Conservation (phyloP, 1,140 invertebrate genomes). For the Elysia chlorotica region DNA sequence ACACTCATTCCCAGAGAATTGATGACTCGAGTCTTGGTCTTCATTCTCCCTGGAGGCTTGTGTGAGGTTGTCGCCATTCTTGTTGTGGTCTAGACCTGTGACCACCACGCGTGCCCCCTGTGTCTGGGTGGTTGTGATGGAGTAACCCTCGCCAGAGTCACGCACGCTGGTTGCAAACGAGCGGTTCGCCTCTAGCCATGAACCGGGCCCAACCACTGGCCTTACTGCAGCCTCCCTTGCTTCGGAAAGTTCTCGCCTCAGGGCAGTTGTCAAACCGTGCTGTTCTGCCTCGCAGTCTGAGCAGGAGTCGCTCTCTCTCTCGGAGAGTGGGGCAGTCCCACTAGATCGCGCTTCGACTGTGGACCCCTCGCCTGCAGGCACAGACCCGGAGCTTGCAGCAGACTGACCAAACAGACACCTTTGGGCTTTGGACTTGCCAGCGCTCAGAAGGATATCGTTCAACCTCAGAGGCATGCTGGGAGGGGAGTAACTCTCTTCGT, state of each 20-base stretch:
- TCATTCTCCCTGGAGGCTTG: too few species aligned
- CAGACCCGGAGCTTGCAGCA: too few species aligned
- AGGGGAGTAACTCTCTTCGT: background rate
- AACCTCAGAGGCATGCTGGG: background rate
- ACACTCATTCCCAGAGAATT: too few species aligned
- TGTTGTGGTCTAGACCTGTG: background rate
- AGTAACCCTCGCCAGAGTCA: too few species aligned
- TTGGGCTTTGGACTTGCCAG: background rate
- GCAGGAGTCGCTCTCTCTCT: slow-evolving; percentile 2
- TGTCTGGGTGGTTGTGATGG: too few species aligned
- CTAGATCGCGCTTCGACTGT: background rate
- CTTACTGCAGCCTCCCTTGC: background rate
- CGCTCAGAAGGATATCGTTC: too few species aligned
- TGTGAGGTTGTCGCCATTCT: background rate
- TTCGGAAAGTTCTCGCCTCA: background rate
- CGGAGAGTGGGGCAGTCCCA: background rate
- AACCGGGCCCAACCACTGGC: background rate
- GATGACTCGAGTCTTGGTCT: too few species aligned
- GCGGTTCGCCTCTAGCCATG: background rate
- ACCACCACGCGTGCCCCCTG: too few species aligned
- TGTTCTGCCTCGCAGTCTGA: slow-evolving; percentile 9
- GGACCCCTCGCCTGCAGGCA: background rate
- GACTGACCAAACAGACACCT: slow-evolving; percentile 7
- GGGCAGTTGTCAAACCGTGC: background rate
- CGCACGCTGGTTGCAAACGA: too few species aligned